Conservation (phyloP, 2,113 vertebrate species). For the Bambusicola thoracicus region DNA sequence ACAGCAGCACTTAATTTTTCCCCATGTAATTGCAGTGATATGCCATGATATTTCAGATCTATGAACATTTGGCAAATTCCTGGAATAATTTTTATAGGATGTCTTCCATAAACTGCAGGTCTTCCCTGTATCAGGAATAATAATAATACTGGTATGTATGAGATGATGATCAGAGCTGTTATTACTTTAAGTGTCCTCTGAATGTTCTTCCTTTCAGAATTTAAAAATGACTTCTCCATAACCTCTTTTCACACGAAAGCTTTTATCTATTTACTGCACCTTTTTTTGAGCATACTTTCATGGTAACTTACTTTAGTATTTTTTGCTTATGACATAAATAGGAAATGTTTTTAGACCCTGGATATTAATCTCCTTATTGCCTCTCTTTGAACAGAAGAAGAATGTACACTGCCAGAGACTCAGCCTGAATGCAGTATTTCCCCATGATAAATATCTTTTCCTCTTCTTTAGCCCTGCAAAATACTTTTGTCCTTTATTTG, state of each 20-base stretch:
- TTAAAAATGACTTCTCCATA: constrained; percentile 23
- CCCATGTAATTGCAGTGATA: neutral
- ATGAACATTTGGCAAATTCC: neutral
- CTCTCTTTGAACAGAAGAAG: constrained; percentile 72
- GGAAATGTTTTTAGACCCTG: constrained; percentile 61
- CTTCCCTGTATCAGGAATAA: neutral
- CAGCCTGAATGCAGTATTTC: constrained; percentile 65
- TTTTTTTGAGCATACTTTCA: constrained; percentile 25
- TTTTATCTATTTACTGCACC: constrained; percentile 6
- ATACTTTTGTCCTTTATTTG: constrained; percentile 82
- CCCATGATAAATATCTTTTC: constrained; percentile 78
- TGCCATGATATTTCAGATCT: neutral
- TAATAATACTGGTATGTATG: neutral
- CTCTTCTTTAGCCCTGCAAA: constrained; percentile 72
- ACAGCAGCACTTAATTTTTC: neutral
- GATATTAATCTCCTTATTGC: constrained; percentile 78
- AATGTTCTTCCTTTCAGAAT: constrained; percentile 4
- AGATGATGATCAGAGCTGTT: neutral
- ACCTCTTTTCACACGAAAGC: constrained; percentile 23
- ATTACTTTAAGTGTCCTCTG: neutral
- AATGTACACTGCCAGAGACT: constrained; percentile 62
- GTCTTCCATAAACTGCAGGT: neutral
- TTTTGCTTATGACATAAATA: constrained; percentile 59
- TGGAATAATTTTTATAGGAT: neutral
- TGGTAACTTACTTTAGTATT: constrained; percentile 52